Evolutionary conservation across 2,113 vertebrate genomes (phyloP).

Genomic region (Saiga tatarica): DNA sequence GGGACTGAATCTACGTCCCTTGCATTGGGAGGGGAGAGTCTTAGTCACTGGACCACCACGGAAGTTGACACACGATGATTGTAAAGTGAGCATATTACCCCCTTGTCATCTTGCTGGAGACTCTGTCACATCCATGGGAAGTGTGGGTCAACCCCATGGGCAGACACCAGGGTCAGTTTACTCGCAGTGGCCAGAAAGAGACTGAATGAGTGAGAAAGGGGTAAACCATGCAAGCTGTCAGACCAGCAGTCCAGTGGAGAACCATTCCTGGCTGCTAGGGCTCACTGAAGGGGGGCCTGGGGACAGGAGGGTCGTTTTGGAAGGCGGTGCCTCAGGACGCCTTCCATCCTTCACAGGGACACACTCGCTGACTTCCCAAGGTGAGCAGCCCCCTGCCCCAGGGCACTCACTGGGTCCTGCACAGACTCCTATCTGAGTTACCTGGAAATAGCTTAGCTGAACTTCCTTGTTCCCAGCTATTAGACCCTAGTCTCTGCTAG

Average conservation of each 20-base stretch:
- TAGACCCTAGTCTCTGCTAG: not conserved
- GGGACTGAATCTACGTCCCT: not conserved
- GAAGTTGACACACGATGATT: not conserved
- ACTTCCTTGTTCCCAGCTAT: not conserved
- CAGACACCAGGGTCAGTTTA: not conserved
- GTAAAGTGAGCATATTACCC: not conserved
- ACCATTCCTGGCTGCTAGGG: not conserved
- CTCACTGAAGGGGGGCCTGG: not conserved
- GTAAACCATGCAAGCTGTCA: not conserved
- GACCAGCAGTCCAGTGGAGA: not conserved
- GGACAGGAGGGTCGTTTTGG: not conserved
- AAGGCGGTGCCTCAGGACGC: not conserved
- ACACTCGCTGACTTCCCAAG: not conserved
- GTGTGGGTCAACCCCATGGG: not conserved
- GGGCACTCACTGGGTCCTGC: not conserved
- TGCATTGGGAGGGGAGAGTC: not conserved
- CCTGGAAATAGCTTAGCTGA: not conserved
- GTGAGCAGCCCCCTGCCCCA: rapidly evolving
- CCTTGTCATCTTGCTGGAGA: not conserved
- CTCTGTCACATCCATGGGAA: not conserved
- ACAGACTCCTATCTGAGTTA: not conserved
- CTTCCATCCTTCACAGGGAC: not conserved
- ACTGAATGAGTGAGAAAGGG: not conserved
- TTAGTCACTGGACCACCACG: not conserved
- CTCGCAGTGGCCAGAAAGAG: not conserved